Conservation (phyloP, 1,140 invertebrate genomes). For the Drosophila paulistorum region DNA sequence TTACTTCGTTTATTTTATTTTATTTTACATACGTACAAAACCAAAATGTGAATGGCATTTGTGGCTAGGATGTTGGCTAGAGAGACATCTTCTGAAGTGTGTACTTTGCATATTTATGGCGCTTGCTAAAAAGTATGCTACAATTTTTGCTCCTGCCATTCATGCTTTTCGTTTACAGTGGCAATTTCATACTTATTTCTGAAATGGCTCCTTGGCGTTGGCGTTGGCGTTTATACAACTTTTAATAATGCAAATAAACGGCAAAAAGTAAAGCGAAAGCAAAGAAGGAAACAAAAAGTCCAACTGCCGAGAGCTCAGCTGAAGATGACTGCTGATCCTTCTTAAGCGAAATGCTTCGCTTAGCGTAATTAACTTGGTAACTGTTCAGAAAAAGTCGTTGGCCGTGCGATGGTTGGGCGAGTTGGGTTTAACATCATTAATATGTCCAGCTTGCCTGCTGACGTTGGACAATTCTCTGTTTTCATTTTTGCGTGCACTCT, state of each 20-base stretch:
- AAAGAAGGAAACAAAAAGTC: slow-evolving; percentile 3
- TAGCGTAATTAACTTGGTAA: slow-evolving; percentile 77
- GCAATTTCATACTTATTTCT: slow-evolving; percentile 18
- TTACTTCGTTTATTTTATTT: neutral
- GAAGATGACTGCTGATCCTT: slow-evolving; percentile 42
- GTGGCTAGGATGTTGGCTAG: neutral
- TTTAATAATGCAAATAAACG: slow-evolving; percentile 68
- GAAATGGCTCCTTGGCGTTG: slow-evolving; percentile 1
- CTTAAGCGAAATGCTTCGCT: slow-evolving; percentile 61
- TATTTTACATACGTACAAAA: slow-evolving; percentile 7
- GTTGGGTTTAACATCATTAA: slow-evolving; percentile 64
- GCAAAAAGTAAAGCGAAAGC: slow-evolving; percentile 33
- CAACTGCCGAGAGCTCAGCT: slow-evolving; percentile 36
- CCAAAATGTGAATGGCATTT: slow-evolving; percentile 26
- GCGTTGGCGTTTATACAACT: slow-evolving; percentile 38
- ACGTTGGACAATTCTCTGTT: slow-evolving; percentile 43
- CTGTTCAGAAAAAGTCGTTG: slow-evolving; percentile 66
- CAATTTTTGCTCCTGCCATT: slow-evolving; percentile 29
- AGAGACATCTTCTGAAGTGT: slow-evolving; percentile 31
- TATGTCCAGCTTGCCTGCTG: slow-evolving; percentile 54
- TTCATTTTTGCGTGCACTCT: neutral
- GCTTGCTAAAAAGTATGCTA: slow-evolving; percentile 57
- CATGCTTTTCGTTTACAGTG: neutral
- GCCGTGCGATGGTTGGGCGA: neutral
- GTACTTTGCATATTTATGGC: slow-evolving; percentile 69